These are phyloP conservation scores for Pyrgilauda ruficollis DNA, from an alignment of 2,113 vertebrate species.

Conservation along the genomic window DNA sequence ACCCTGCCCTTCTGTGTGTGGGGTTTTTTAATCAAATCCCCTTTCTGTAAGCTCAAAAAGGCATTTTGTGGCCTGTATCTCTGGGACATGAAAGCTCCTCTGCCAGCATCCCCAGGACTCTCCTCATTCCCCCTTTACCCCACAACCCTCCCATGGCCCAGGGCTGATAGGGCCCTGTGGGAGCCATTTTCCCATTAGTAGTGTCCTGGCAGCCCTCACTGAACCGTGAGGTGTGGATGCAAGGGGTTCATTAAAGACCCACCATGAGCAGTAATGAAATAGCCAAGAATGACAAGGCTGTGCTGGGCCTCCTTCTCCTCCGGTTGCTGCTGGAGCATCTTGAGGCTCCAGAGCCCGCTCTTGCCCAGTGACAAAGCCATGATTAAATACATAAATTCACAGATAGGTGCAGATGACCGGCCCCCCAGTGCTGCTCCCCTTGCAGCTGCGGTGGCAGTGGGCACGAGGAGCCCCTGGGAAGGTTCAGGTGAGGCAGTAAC, in stretches of 20 bases:
- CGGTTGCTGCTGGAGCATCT: background rate
- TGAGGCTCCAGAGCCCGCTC: background rate
- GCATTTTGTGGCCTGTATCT: background rate
- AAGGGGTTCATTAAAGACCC: background rate
- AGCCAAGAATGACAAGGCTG: background rate
- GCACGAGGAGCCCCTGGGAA: fast-evolving
- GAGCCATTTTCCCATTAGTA: background rate
- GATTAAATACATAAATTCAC: background rate
- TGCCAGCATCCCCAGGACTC: background rate
- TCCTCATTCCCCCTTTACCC: background rate
- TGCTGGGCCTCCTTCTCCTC: background rate
- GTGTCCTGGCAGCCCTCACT: background rate
- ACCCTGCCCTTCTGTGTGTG: background rate
- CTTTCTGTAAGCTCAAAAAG: background rate
- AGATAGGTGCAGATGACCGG: fast-evolving
- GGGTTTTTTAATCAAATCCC: background rate
- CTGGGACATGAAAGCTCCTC: fast-evolving
- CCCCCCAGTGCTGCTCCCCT: background rate
- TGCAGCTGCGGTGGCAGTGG: fast-evolving
- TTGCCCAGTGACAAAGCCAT: background rate
- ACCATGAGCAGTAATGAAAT: background rate
- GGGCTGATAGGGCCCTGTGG: no score
- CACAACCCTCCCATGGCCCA: background rate
- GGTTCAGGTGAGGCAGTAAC: background rate
- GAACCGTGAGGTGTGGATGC: background rate